These are phyloP conservation scores for Ianthella basta DNA, from an alignment of 37 sponge, comb jelly and placozoan species.

Conservation along the genomic window DNA sequence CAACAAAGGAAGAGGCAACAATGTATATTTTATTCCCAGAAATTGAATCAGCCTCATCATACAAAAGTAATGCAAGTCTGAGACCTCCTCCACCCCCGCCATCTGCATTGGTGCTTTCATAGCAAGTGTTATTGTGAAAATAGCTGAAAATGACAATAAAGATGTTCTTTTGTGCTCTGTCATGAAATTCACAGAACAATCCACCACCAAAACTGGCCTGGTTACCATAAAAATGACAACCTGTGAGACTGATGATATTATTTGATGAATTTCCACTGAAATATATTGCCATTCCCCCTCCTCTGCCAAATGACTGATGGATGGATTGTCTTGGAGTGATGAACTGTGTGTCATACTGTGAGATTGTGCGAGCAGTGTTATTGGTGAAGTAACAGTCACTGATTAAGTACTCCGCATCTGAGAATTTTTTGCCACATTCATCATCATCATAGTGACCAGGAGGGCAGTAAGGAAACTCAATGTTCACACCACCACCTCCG, in stretches of 20 bases:
- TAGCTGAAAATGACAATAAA: not conserved
- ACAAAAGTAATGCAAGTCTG: not conserved
- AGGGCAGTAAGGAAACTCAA: not conserved
- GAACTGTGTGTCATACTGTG: not conserved
- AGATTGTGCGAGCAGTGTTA: conserved; percentile 5
- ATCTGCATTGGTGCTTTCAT: not conserved
- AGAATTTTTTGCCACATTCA: not conserved
- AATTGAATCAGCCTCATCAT: not conserved
- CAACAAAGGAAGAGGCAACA: not conserved
- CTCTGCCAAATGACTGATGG: conserved; percentile 32
- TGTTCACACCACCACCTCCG: conserved; percentile 1
- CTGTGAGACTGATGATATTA: not conserved
- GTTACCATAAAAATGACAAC: not conserved
- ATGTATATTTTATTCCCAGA: not conserved
- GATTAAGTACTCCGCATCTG: not conserved
- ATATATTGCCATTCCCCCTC: conserved; percentile 28
- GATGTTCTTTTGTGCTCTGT: conserved; percentile 6
- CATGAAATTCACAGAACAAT: conserved; percentile 30
- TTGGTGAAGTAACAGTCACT: not conserved
- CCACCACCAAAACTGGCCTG: conserved; percentile 19
- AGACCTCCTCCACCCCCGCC: conserved; percentile 1
- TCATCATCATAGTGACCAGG: not conserved
- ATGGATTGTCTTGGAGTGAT: not conserved
- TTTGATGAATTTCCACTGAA: conserved; percentile 24
- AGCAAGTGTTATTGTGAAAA: not conserved